Evolutionary conservation across 1,140 invertebrate species (phyloP).

Genomic region (Anoplolepis gracilipes): DNA sequence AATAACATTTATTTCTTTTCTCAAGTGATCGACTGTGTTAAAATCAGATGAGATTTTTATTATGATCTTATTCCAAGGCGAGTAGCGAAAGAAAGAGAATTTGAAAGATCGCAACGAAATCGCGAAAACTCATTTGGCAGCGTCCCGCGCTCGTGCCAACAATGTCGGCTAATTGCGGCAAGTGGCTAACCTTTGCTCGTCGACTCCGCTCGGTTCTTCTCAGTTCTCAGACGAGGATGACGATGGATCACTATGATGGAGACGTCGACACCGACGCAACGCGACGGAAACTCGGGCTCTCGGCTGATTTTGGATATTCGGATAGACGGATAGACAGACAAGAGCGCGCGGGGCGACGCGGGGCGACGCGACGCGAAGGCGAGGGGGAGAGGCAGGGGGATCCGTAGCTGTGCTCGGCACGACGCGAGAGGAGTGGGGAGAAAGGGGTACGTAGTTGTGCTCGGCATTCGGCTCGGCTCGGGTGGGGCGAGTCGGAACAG

Average conservation of each 20-base stretch:
- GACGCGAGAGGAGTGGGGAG: background rate
- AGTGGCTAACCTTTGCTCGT: background rate
- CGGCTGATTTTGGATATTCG: constrained; percentile 65
- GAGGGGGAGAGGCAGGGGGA: background rate
- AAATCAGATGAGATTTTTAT: background rate
- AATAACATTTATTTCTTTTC: too few relatives aligned
- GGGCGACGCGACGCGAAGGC: background rate
- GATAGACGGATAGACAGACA: constrained; percentile 57
- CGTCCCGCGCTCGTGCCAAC: background rate
- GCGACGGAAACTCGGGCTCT: constrained; percentile 34
- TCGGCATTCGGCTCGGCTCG: constrained; percentile 62
- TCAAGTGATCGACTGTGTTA: too few relatives aligned
- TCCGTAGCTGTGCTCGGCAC: too few relatives aligned
- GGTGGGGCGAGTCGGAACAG: constrained; percentile 69
- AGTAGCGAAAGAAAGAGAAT: background rate
- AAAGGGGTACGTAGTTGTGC: constrained; percentile 16
- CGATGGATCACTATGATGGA: background rate
- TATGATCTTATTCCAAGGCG: too few relatives aligned
- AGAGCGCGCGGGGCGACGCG: background rate
- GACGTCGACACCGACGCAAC: too few relatives aligned
- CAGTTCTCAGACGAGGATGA: background rate
- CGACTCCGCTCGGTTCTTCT: constrained; percentile 20
- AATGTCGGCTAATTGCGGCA: constrained; percentile 11
- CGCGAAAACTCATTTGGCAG: background rate
- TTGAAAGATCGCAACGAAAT: background rate